Evolutionary conservation across 2,113 vertebrate species (phyloP), one percentile per base, ranked within the genome.

Genomic region (Saiga tatarica): DNA sequence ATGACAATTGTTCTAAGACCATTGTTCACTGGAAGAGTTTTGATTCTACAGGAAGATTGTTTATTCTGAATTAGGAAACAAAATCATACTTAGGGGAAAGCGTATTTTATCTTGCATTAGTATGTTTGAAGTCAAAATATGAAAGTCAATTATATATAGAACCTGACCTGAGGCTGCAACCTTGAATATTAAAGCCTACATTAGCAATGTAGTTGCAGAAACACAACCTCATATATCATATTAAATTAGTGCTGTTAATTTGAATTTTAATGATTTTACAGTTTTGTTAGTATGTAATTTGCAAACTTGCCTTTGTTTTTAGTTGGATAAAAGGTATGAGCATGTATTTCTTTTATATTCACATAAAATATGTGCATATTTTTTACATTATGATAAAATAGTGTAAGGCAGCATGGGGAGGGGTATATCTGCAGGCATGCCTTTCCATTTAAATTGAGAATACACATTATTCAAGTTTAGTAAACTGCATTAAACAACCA

Each of bases 181-280:
- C 21, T 81, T 94, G 28, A 91, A 5, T 53, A 81, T 76, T 96
- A 95, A 97, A 33, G 25, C 6, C 26, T 53, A 33, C 10, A 26
- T 95, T n/a, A 90, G 53, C 87, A 85, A 55, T 83, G 55, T 15
- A 76, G 47, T 81, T 94, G 76, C 13, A 47, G 45, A 15, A 97
- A 96, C 86, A 91, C 52, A 92, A 57, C 30, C 89, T 76, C 47
- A 87, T 67, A 33, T 26, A 45, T 94, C 89, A 25, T 33, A 90
- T 95, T 94, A 92, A 92, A 92, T 96, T 85, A 94, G 36, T 82
- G 76, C 21, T 97, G 39, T 74, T 97, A 88, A 97, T 97, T 97
- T 97, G 81, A 97, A 96, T 96, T 97, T 95, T 97, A 97, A 97
- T 96, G 81, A 9, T 74, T 94, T 92, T 92, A 28, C 53, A 59